Evolutionary conservation across 2,888 invertebrate species (phyloP).

Genomic region (Tetranychus truncatus): DNA sequence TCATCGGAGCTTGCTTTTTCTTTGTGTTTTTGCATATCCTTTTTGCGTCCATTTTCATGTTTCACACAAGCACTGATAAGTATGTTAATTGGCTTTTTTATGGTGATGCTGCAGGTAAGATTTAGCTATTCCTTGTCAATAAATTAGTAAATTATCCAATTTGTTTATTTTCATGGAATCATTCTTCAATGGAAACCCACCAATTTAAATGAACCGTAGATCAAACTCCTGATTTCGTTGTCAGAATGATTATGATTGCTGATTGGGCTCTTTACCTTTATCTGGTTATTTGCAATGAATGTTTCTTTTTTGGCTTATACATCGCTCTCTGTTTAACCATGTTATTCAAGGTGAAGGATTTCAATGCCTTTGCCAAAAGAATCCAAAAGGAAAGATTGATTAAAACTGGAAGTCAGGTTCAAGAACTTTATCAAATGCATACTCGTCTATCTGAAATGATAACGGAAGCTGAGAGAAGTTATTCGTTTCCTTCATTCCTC

Average conservation of each 20-base stretch:
- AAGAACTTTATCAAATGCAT: constrained; percentile 14
- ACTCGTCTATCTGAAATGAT: constrained; percentile 10
- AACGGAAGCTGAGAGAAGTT: neutral
- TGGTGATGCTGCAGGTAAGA: constrained; percentile 4
- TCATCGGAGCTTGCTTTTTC: neutral
- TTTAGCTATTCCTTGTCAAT: neutral
- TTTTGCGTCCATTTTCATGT: constrained; percentile 9
- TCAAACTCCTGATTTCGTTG: neutral
- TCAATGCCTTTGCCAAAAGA: neutral
- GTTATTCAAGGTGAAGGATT: constrained; percentile 13
- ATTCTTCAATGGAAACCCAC: neutral
- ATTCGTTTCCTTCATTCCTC: constrained; percentile 13
- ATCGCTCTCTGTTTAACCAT: constrained; percentile 14
- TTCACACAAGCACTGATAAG: constrained; percentile 6
- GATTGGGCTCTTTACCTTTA: constrained; percentile 17
- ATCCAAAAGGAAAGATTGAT: constrained; percentile 7
- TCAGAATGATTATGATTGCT: constrained; percentile 9
- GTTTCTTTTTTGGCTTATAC: constrained; percentile 6
- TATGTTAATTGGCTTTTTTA: constrained; percentile 14
- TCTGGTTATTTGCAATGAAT: constrained; percentile 17
- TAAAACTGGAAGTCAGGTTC: constrained; percentile 5
- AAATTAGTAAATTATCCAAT: neutral
- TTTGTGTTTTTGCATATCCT: neutral
- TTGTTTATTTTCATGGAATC: neutral
- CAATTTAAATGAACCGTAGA: neutral